Conservation (phyloP, 53 echinoderm and acorn worm genomes). For the Apostichopus leukothele region DNA sequence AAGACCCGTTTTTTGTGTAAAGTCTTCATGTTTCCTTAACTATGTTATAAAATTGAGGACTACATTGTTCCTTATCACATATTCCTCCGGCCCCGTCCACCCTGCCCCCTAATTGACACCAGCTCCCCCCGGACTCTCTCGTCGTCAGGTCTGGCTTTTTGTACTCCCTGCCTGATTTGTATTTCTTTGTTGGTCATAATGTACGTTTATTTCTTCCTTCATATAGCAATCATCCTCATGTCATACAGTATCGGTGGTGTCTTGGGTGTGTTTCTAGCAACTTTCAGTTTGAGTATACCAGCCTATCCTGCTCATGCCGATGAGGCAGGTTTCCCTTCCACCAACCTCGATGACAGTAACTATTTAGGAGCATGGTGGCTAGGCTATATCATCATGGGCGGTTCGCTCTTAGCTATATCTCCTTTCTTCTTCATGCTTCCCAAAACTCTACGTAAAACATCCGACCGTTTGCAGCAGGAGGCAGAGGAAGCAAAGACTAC, state of each 20-base stretch:
- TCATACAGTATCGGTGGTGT: slow-evolving; percentile 35
- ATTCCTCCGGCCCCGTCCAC: no score
- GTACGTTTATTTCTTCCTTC: neutral
- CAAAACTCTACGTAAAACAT: slow-evolving; percentile 14
- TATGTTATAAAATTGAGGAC: no score
- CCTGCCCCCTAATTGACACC: no score
- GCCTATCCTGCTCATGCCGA: slow-evolving; percentile 8
- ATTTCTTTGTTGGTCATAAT: no score
- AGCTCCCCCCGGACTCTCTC: no score
- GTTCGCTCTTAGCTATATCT: neutral
- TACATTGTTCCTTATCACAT: no score
- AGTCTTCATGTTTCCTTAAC: no score
- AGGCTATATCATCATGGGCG: slow-evolving; percentile 15
- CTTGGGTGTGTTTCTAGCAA: neutral
- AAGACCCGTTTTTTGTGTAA: no score
- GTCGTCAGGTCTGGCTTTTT: no score
- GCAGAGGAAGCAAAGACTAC: neutral
- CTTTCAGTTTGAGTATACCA: neutral
- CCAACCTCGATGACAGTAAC: neutral
- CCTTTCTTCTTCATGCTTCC: slow-evolving; percentile 27
- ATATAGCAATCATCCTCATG: slow-evolving; percentile 1
- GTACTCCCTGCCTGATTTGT: no score
- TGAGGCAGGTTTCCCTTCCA: slow-evolving; percentile 21
- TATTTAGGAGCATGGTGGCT: slow-evolving; percentile 40
- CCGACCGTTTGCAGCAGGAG: neutral